Base-by-base conservation (phyloP, 2,888 invertebrate genomes). In the Anoplius nigerrimus region DNA sequence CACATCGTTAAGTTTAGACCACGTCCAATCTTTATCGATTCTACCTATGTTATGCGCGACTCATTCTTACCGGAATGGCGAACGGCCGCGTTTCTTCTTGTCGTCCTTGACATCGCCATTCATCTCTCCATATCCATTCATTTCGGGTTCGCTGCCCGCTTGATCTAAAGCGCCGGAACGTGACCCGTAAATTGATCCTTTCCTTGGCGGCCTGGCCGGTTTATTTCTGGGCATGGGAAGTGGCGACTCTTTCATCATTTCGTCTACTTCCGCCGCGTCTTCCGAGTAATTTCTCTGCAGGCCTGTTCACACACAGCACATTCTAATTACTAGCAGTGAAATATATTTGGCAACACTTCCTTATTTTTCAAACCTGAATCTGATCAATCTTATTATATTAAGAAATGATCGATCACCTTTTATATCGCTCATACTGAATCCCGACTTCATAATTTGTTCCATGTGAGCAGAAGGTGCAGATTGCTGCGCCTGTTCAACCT, bases 381-480 rank as follows among this genome's bases (percentile, higher is more conserved):
- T n/a, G n/a, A n/a, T n/a, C n/a, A n/a, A n/a, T n/a, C n/a, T 34
- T 34, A 11, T 11, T 34, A 34, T 13, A 34, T 34, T 1, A n/a
- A 34, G 6, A 34, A 34, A 11, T 8, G 0, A 22, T 1, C 0
- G 16, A 53, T 53, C 83, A 94, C 95, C 97, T 92, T 97, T 97
- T 69, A 97, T 96, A 82, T 97, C 97, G 76, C 93, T 97, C 93
- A 97, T 96, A 42, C 96, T 96, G 88, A 97, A 97, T 0, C 94
- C 94, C 79, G 97, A 95, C 81, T 95, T 93, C 92, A 97, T 95
- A 75, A 97, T 97, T 85, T 97, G 96, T 87, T 97, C 97, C 79
- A 97, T 93, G 80, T 96, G 96, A 0, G 94, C 94, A 0, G 94
- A 94, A 78, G 92, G 93, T 57, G 92, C 91, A 8, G 92, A 89